Evolutionary conservation across 2,888 invertebrate species (phyloP), one percentile per base, ranked within the genome.

Genomic region (Monoplex corrugatus): DNA sequence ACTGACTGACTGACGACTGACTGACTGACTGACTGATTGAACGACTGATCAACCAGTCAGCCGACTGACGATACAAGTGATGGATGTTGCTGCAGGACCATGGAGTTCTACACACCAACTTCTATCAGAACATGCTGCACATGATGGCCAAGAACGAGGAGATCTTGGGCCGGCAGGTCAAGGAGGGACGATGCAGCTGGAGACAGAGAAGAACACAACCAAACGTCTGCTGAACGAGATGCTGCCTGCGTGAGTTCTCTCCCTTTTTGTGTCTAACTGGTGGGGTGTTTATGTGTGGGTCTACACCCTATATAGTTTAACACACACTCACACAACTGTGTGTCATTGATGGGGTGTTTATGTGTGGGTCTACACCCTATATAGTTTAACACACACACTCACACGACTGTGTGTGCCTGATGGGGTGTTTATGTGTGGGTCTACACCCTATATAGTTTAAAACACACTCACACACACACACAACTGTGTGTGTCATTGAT

Each of bases 121-220:
- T 86, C 28, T 63, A 68, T 43, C 57, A 86, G 68, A 86, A 86
- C 68, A 40, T 86, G 86, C 38, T 86, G n/a, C 86, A 86, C 86
- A 86, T 86, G 86, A 38, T 86, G 86, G n/a, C 68, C 1, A 86
- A 86, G 43, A 72, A 63, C 86, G 68, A 86, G n/a, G 86, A 86
- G 40, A 44, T 68, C 5, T 43, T 86, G 68, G 68, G 13, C 13
- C 28, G 44, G 0, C 63, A 72, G 43, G 86, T 86, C 8, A 10
- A 32, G 68, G 28, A 50, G 68, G 68, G 68, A 86, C 86, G 1
- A 10, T 32, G 43, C n/a, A 68, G 43, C 86, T 86, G 86, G 68
- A 86, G 86, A 43, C 40, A 5, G 86, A 86, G 43, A 63, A 44
- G 40, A 43, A 86, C 86, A n/a, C n/a, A n/a, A 86, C 68, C 43